Conservation (phyloP, 2,113 vertebrate species). For the Neodontobutis hainanensis region DNA sequence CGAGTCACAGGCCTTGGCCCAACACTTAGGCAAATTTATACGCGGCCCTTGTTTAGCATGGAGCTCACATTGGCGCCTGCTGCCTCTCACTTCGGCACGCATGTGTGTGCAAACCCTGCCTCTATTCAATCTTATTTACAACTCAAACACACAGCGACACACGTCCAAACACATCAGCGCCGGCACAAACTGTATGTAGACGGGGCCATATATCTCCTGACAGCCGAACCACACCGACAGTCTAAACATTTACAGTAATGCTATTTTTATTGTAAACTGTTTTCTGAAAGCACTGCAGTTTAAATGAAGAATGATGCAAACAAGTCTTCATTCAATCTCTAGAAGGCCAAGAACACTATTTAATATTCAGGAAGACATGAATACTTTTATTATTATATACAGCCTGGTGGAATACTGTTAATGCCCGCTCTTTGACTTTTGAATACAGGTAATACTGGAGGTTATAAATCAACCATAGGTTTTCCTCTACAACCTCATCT, state of each 20-base stretch:
- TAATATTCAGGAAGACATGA: background rate
- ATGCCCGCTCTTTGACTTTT: too few relatives aligned
- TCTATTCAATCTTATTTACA: conserved; percentile 46
- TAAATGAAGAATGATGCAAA: conserved; percentile 10
- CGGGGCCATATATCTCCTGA: conserved; percentile 22
- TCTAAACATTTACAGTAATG: conserved; percentile 44
- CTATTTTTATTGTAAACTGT: conserved; percentile 20
- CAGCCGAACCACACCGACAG: background rate
- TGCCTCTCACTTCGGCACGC: conserved; percentile 18
- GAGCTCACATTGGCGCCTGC: conserved; percentile 59
- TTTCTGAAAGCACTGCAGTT: conserved; percentile 6
- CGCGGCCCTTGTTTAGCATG: conserved; percentile 64
- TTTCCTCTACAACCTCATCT: too few relatives aligned
- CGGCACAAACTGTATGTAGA: conserved; percentile 30
- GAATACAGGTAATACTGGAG: too few relatives aligned
- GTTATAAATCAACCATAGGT: too few relatives aligned
- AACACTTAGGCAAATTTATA: conserved; percentile 70
- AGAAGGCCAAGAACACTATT: background rate
- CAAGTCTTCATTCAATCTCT: conserved; percentile 9
- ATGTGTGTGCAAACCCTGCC: conserved; percentile 25
- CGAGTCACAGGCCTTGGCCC: conserved; percentile 61
- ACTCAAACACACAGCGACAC: conserved; percentile 29
- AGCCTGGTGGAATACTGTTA: background rate
- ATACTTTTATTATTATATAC: background rate
- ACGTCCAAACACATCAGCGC: conserved; percentile 21